Evolutionary conservation across 2,888 invertebrate species (phyloP).

Genomic region (Nephrocerus scutellatus): DNA sequence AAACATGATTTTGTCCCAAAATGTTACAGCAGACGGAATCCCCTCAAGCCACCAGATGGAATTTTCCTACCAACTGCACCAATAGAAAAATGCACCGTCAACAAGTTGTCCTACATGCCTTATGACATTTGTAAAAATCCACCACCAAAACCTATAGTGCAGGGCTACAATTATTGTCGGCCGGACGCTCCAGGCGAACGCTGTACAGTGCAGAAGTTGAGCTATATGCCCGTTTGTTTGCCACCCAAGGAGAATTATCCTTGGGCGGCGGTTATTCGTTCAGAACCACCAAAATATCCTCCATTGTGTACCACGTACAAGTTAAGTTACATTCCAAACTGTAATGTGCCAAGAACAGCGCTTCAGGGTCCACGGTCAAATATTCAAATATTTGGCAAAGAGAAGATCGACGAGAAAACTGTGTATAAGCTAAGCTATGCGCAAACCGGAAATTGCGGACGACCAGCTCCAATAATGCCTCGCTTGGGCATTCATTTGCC

Average conservation of each 20-base stretch:
- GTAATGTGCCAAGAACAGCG: slow-evolving; percentile 29
- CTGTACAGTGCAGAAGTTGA: slow-evolving; percentile 51
- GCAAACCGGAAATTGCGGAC: slow-evolving; percentile 32
- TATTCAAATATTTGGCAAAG: slow-evolving; percentile 35
- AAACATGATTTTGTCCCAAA: slow-evolving; percentile 67
- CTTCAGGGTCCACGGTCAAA: slow-evolving; percentile 31
- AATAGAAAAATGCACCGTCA: slow-evolving; percentile 41
- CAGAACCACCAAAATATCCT: slow-evolving; percentile 36
- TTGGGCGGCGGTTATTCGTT: slow-evolving; percentile 39
- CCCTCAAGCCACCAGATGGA: slow-evolving; percentile 29
- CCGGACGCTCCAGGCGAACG: slow-evolving; percentile 37
- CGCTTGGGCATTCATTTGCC: slow-evolving; percentile 31
- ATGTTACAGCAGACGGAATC: slow-evolving; percentile 45
- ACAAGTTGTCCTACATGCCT: slow-evolving; percentile 42
- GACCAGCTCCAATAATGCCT: slow-evolving; percentile 35
- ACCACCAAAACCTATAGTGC: slow-evolving; percentile 36
- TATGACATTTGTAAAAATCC: slow-evolving; percentile 39
- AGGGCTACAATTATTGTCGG: slow-evolving; percentile 27
- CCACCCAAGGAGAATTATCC: slow-evolving; percentile 41
- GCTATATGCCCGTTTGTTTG: slow-evolving; percentile 49
- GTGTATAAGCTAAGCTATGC: slow-evolving; percentile 43
- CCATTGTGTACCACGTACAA: slow-evolving; percentile 43
- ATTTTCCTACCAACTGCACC: slow-evolving; percentile 35
- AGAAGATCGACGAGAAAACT: slow-evolving; percentile 34
- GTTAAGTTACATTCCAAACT: slow-evolving; percentile 44